Evolutionary conservation across 2,888 invertebrate species (phyloP), one percentile per base, ranked within the genome.

Genomic region (Synanthedon tipuliformis): DNA sequence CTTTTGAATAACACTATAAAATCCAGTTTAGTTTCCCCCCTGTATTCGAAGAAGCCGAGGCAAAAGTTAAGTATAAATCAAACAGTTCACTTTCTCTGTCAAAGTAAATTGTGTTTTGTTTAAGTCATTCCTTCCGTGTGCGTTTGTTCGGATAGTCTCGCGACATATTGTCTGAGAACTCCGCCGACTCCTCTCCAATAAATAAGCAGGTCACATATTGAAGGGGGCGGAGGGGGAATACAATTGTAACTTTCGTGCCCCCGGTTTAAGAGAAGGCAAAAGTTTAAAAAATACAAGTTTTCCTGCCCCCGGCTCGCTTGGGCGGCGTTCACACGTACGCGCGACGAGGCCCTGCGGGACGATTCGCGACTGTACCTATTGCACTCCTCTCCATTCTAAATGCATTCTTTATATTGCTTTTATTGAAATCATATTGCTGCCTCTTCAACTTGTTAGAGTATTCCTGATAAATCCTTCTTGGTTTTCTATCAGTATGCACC

Each of bases 121-220:
- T 80, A 77, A 81, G 77, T 75, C 69, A 64, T 71, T 68, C 65
- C 68, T 66, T 69, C 68, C 61, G 65, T 65, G 73, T 75, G 77
- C 75, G 76, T 76, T 78, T 69, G 73, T 67, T 75, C 68, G 78
- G 75, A 73, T 73, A 71, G 73, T 15, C 68, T 73, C 74, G 80
- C 86, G 83, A 85, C 85, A 85, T 85, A 82, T 86, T 86, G 87
- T 84, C 84, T 85, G 76, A 72, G 79, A 86, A 83, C 84, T 83
- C 81, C 71, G 72, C 74, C 83, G 78, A 78, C 82, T 84, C 78
- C 70, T 83, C 78, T 79, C 79, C 82, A 81, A 86, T 87, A 87
- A 86, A 86, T 85, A 86, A 86, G 76, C 87, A 84, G 86, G 86
- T 86, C 87, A 87, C 87, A 87, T 86, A 87, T 86, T 86, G 86